Evolutionary conservation across 2,888 invertebrate genomes (phyloP).

Genomic region (Sesia bembeciformis): DNA sequence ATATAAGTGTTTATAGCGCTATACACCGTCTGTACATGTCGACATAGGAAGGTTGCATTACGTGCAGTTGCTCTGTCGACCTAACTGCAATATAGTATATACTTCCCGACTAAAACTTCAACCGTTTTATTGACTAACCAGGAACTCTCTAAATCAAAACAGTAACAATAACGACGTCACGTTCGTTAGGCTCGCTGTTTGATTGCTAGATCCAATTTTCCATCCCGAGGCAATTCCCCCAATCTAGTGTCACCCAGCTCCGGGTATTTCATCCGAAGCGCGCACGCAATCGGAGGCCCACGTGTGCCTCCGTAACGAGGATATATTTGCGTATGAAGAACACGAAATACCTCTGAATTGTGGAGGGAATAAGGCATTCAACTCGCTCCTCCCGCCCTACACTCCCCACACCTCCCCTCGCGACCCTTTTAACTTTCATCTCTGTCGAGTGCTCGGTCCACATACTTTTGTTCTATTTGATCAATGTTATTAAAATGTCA

Average conservation of each 20-base stretch:
- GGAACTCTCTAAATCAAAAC: constrained; percentile 20
- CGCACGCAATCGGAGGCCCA: constrained; percentile 68
- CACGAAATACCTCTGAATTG: constrained; percentile 75
- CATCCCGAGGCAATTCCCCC: constrained; percentile 49
- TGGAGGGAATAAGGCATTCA: constrained; percentile 74
- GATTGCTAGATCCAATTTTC: constrained; percentile 63
- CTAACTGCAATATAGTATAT: too few relatives aligned
- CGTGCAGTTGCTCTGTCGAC: too few relatives aligned
- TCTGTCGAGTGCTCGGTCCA: constrained; percentile 74
- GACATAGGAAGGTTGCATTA: too few relatives aligned
- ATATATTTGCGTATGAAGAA: constrained; percentile 76
- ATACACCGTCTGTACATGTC: too few relatives aligned
- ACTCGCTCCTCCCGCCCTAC: constrained; percentile 48
- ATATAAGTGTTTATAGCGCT: too few relatives aligned
- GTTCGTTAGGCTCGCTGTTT: constrained; percentile 44
- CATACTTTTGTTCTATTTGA: constrained; percentile 76
- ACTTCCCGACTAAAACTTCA: too few relatives aligned
- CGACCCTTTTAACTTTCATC: constrained; percentile 76
- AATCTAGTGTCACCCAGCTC: constrained; percentile 24
- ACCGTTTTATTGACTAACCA: not conserved
- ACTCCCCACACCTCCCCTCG: constrained; percentile 35
- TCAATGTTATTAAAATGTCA: constrained; percentile 75
- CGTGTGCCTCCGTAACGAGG: constrained; percentile 71
- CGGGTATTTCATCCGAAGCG: constrained; percentile 48
- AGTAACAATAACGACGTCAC: constrained; percentile 35